These are phyloP conservation scores for Notolabrus celidotus DNA, from an alignment of 2,797 vertebrate species.

Conservation along the genomic window DNA sequence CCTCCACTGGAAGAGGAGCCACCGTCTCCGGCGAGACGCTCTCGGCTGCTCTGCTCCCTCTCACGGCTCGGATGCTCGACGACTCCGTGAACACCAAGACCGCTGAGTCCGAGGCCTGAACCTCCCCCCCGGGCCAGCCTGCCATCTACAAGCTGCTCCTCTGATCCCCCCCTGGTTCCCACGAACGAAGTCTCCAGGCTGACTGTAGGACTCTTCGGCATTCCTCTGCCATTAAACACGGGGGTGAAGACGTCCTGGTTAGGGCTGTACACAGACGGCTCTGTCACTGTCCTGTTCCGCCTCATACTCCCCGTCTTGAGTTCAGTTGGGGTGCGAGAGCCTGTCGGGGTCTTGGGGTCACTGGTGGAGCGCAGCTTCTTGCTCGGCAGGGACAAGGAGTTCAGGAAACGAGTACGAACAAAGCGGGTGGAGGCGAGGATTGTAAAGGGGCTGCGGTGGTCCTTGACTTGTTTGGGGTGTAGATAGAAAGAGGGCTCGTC, in stretches of 20 bases:
- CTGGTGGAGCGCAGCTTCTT: constrained; percentile 96
- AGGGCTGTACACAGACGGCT: constrained; percentile 89
- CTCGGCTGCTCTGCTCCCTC: constrained; percentile 92
- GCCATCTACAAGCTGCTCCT: constrained; percentile 90
- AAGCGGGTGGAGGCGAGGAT: constrained; percentile 94
- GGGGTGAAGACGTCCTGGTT: constrained; percentile 90
- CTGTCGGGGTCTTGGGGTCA: constrained; percentile 89
- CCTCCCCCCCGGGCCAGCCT: constrained; percentile 84
- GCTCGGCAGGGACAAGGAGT: constrained; percentile 93
- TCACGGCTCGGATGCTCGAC: constrained; percentile 86
- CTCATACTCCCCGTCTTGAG: constrained; percentile 86
- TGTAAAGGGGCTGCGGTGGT: constrained; percentile 95
- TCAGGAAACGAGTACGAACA: constrained; percentile 94
- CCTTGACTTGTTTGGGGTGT: constrained; percentile 92
- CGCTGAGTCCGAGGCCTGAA: constrained; percentile 81
- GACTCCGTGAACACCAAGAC: constrained; percentile 80
- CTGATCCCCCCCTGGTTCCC: constrained; percentile 89
- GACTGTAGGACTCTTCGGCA: constrained; percentile 93
- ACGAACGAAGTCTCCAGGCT: constrained; percentile 95
- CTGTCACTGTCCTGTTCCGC: constrained; percentile 93
- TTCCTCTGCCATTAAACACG: constrained; percentile 84
- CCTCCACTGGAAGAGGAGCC: constrained; percentile 82
- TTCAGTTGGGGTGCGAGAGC: constrained; percentile 87
- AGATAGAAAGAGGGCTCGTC: constrained; percentile 91
- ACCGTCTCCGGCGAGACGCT: constrained; percentile 90